These are phyloP conservation scores for Paramuricea clavata DNA, from an alignment of 92 coral and sea anemone species.

Conservation along the genomic window DNA sequence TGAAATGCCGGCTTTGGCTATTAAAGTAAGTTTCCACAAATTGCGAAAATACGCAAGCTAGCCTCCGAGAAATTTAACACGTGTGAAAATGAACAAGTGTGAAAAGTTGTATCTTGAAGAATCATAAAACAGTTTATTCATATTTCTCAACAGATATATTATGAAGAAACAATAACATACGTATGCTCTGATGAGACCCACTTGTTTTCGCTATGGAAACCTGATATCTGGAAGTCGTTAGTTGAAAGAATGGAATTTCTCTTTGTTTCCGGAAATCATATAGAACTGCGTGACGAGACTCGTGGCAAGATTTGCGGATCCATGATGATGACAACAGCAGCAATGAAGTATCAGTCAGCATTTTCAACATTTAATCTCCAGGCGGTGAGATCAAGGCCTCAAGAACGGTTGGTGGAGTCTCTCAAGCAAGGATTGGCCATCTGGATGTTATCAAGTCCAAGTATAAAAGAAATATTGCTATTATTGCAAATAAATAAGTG, in stretches of 20 bases:
- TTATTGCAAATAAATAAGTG: neutral
- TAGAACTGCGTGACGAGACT: neutral
- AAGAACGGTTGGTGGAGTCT: slow-evolving; percentile 2
- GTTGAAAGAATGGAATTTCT: neutral
- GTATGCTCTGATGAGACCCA: neutral
- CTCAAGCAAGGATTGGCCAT: neutral
- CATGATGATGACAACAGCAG: neutral
- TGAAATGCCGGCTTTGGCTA: too few relatives aligned
- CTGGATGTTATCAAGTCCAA: neutral
- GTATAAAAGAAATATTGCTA: neutral
- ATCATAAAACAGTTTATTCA: too few relatives aligned
- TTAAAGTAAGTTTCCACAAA: too few relatives aligned
- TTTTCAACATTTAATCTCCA: neutral
- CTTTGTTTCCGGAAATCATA: neutral
- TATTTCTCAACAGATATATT: neutral
- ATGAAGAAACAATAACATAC: neutral
- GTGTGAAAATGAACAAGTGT: too few relatives aligned
- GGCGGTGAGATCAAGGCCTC: neutral
- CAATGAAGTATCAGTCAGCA: too few relatives aligned
- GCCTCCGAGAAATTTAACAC: too few relatives aligned
- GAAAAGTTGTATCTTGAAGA: too few relatives aligned
- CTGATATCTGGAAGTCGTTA: neutral
- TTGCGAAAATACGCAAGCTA: too few relatives aligned
- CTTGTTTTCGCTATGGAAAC: neutral
- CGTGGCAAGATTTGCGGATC: slow-evolving; percentile 3